Evolutionary conservation across 2,797 vertebrate genomes (phyloP).

Genomic region (Chelonia mydas): DNA sequence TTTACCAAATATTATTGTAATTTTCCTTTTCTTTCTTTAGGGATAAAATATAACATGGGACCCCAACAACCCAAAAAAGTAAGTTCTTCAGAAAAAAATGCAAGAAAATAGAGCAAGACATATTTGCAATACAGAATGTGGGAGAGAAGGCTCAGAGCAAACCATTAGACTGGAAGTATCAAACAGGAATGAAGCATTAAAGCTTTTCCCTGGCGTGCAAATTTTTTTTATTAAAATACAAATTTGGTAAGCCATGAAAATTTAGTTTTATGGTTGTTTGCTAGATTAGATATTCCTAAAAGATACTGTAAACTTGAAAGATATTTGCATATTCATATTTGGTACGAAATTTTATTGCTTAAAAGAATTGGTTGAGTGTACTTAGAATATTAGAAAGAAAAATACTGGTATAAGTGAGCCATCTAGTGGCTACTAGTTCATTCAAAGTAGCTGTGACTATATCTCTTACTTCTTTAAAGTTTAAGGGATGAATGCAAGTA

Average conservation of each 20-base stretch:
- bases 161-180: not conserved
- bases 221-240: slow-evolving; percentile 23
- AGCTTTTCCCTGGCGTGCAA: slow-evolving; percentile 4
- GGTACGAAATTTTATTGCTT: not conserved
- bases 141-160: not conserved
- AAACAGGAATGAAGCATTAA: not conserved
- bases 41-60: slow-evolving; percentile 80
- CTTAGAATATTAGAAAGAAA: not conserved
- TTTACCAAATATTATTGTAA: slow-evolving; percentile 38
- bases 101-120: not conserved
- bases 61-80: slow-evolving; percentile 80
- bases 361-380: not conserved
- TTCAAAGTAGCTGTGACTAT: not conserved
- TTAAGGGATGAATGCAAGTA: fast-evolving
- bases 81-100: slow-evolving; percentile 63
- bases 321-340: slow-evolving; percentile 24
- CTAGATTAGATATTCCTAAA: slow-evolving; percentile 35
- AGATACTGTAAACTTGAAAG: slow-evolving; percentile 33
- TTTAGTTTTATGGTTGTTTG: slow-evolving; percentile 9
- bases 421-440: slow-evolving; percentile 71
- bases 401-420: slow-evolving; percentile 66
- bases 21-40: slow-evolving; percentile 77
- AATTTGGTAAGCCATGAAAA: slow-evolving; percentile 32
- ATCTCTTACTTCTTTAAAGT: fast-evolving
- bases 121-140: not conserved